Base-by-base conservation (phyloP, 2,797 vertebrate genomes). In the Tangara arthus region DNA sequence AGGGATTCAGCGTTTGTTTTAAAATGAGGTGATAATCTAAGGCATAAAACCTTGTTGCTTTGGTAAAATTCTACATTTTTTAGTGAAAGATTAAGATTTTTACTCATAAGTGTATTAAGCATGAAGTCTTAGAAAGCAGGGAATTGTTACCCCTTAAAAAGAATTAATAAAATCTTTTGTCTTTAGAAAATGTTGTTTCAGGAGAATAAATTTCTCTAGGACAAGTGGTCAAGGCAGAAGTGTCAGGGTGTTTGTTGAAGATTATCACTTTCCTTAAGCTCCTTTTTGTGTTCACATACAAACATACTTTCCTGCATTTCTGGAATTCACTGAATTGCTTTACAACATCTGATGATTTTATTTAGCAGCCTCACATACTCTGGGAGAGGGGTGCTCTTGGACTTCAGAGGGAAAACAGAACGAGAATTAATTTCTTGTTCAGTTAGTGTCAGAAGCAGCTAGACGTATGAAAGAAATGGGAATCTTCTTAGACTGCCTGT, bases 401-500 rank as follows among this genome's bases (percentile, higher is more conserved):
- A 61, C 80, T 95, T 88, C 55, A 72, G 88, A 82, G 37, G 44
- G 35, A 92, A 70, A 84, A 27, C 21, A 76, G 32, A 76, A 79
- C 34, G 47, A 84, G 70, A 91, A 81, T 73, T 92, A 89, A 82
- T 93, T 92, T 89, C 50, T 93, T 91, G 46, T 90, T 91, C 69
- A 37, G 27, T 68, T 92, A 34, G n/a, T 77, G 61, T 93, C 82
- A 85, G 78, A 87, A 89, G 69, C 75, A 85, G 60, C 84, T 85
- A 89, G 81, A 79, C 56, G 21, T 87, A 32, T 52, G 68, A 90
- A 93, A 88, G 60, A 91, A 90, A 52, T 11, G 13, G 34, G 61
- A 63, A 75, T 87, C 65, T 85, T 89, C 87, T 81, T 78, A 86
- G 76, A 24, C 53, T 80, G 68, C 44, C 41, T 49, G 52, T 70